Base-by-base conservation (phyloP, 2,888 invertebrate species). In the Lomographa bimaculata region DNA sequence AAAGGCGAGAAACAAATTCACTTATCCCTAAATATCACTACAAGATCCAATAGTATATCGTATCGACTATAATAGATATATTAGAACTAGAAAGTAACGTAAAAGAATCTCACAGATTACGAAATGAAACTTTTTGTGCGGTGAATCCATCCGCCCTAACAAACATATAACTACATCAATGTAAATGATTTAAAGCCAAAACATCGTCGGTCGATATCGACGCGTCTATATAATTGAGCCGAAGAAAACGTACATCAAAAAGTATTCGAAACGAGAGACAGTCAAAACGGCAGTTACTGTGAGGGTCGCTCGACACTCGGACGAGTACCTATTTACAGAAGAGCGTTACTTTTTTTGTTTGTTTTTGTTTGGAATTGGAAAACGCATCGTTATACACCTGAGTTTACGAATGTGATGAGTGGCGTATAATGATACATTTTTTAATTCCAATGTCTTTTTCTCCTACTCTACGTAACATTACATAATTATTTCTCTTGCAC, bases 91-190 rank as follows among this genome's bases (percentile, higher is more conserved):
- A 14, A 32, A 27, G 27, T 29, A 46, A 41, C 16, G 16, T 33
- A 37, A 46, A 52, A 48, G 43, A 72, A 75, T 77, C 74, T 73
- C 71, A 65, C 56, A 71, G 67, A 71, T 70, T 64, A 61, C 46
- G 50, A 68, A 69, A 65, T 57, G 41, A 57, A 62, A 61, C 48
- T 39, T 62, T 77, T 77, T 68, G 79, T 73, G 79, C 79, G 76
- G 71, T 26, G 54, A 50, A 49, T 55, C 44, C 50, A 41, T 46
- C 67, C 71, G 67, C 71, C 34, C 51, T 54, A 48, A 64, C 53
- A 40, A 18, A 17, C 34, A 60, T 54, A 50, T 54, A 51, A 53
- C 42, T 42, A 54, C 43, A 52, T 37, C 51, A 55, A 43, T 50
- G 50, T 57, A 60, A 64, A 61, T 54, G 43, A 57, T 60, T 70